Conservation (phyloP, 23 tunicate species). For the Ascidia mentula region DNA sequence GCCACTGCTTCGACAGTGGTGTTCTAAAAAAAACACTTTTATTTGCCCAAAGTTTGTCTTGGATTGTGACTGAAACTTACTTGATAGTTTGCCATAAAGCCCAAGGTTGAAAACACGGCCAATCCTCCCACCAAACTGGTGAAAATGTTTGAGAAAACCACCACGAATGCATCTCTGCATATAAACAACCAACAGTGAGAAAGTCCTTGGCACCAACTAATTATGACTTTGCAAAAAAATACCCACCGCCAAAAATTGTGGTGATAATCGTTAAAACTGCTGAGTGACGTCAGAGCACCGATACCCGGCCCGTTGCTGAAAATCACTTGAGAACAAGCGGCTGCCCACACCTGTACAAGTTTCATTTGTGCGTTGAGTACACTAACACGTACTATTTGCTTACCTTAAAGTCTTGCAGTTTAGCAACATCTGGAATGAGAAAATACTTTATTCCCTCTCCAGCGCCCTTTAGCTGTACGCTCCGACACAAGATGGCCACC, state of each 20-base stretch:
- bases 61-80: too few species aligned
- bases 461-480: slow-evolving; percentile 58
- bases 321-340: slow-evolving; percentile 50
- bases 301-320: slow-evolving; percentile 20
- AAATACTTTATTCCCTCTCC: slow-evolving; percentile 34
- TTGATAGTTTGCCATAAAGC: slow-evolving; percentile 35
- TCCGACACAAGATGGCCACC: slow-evolving; percentile 24
- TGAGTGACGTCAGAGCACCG: slow-evolving; percentile 34
- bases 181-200: too few species aligned
- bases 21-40: too few species aligned
- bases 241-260: slow-evolving; percentile 52
- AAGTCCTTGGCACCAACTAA: not conserved
- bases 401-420: not conserved
- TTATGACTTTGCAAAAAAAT: not conserved
- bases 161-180: slow-evolving; percentile 28
- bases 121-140: slow-evolving; percentile 28
- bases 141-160: slow-evolving; percentile 14
- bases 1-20: too few species aligned
- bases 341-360: slow-evolving; percentile 40
- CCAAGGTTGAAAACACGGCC: slow-evolving; percentile 38
- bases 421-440: slow-evolving; percentile 32
- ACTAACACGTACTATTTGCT: not conserved
- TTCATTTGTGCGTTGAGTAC: not conserved
- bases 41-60: too few species aligned
- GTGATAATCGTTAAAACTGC: slow-evolving; percentile 35